Conservation (phyloP, 2,888 invertebrate genomes). For the Eretmocerus hayati region DNA sequence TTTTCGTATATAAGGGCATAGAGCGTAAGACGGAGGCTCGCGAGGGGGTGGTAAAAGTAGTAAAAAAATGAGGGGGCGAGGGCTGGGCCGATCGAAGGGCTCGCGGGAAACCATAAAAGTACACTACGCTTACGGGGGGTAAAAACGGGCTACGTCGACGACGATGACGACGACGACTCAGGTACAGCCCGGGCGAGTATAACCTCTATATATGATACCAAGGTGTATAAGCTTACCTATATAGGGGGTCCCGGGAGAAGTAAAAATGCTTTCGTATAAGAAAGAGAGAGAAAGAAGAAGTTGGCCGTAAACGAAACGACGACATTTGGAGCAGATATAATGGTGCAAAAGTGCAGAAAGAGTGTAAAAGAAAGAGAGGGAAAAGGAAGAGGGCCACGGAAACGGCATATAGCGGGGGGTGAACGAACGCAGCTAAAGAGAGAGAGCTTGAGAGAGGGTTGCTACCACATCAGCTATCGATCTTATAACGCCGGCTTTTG, state of each 20-base stretch:
- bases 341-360: conserved; percentile 38
- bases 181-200: no score
- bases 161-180: not conserved
- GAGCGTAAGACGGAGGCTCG: no score
- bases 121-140: not conserved
- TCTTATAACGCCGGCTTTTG: conserved; percentile 39
- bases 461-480: conserved; percentile 48
- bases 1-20: no score
- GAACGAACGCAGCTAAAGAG: conserved; percentile 40
- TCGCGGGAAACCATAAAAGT: not conserved
- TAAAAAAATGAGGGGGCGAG: not conserved
- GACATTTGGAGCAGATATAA: conserved; percentile 48
- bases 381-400: not conserved
- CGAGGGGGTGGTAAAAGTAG: no score
- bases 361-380: conserved; percentile 7
- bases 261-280: not conserved
- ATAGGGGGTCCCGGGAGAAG: not conserved
- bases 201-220: no score
- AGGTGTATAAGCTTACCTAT: no score
- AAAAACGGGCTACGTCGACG: not conserved
- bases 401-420: conserved; percentile 43
- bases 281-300: not conserved
- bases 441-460: no score
- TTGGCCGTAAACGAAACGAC: conserved; percentile 44
- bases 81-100: not conserved